Base-by-base conservation (phyloP, 2,113 vertebrate genomes). In the Entelurus aequoreus region DNA sequence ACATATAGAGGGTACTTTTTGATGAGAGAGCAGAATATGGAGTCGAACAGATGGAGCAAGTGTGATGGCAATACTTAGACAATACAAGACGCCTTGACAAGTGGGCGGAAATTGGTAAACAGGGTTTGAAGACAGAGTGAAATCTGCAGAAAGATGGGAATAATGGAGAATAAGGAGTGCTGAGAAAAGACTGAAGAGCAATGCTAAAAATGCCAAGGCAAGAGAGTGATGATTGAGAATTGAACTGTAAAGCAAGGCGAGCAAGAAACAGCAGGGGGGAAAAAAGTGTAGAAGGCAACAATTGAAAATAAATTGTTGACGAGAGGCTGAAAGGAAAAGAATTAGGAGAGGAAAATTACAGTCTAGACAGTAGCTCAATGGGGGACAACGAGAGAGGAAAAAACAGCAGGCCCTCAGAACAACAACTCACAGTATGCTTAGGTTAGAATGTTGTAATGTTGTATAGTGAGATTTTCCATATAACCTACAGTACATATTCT, bases 31-130 rank as follows among this genome's bases (percentile, higher is more conserved):
- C 19, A 66, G 58, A 80, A 58, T 56, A 38, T 56, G 9, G 60
- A 11, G 37, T 64, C 48, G 42, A 72, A 73, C 36, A 56, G 52
- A 72, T 37, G 16, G 28, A 56, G 60, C 8, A 54, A 60, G 70
- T 49, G 54, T 51, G 75, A 76, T 48, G 44, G 64, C 48, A 64
- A 72, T 63, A 60, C 60, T 62, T 59, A 54, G 66, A 64, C 64
- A 40, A 62, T 37, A 48, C 28, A 16, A 49, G 55, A 59, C 44
- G 53, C 58, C 60, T 21, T 19, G 70, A 66, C 59, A 78, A 84
- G 71, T 65, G 67, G 72, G 60, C 44, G 69, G 73, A 70, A 75
- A 78, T 72, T 54, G 67, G 70, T 75, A 68, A 74, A 80, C 52
- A 70, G 68, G 68, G 63, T 59, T 66, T 63, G 66, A 72, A 60